A percentile compares a stretch with the other conserved stretches of the same genome.
These are phyloP conservation scores for Mus pahari DNA, from an alignment of 2,113 vertebrate species.

Conservation along the genomic window DNA sequence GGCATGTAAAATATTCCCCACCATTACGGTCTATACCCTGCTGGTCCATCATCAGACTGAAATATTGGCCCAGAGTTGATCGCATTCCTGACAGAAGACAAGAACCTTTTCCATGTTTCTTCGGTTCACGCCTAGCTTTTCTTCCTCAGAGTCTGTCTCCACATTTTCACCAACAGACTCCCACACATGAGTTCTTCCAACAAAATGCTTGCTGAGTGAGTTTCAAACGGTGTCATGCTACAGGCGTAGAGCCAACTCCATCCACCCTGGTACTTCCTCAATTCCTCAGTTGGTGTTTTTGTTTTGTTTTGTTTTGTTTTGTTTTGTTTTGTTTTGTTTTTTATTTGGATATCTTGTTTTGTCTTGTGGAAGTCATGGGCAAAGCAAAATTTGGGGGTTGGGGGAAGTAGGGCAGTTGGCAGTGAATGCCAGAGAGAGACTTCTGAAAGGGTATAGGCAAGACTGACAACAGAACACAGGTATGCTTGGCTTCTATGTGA, in stretches of 20 bases:
- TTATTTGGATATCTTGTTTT: neutral
- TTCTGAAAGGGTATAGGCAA: neutral
- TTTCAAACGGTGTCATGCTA: neutral
- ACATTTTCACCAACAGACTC: neutral
- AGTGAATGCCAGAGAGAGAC: neutral
- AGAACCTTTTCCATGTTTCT: neutral
- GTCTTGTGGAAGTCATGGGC: neutral
- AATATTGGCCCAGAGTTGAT: neutral
- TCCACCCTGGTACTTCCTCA: neutral
- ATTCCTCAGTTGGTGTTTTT: neutral
- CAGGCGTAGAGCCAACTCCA: neutral
- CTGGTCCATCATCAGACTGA: neutral
- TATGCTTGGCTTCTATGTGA: neutral
- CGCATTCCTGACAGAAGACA: neutral
- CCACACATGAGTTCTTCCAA: neutral
- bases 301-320: neutral
- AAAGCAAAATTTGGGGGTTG: neutral
- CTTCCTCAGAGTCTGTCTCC: neutral
- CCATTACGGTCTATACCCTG: neutral
- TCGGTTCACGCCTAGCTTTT: neutral
- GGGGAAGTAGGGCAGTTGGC: neutral
- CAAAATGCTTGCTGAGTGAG: neutral
- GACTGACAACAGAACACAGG: slow-evolving; percentile 17
- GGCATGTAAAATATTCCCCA: neutral
- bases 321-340: neutral